Base-by-base conservation (phyloP, 2,797 vertebrate species). In the Gambelia wislizenii region DNA sequence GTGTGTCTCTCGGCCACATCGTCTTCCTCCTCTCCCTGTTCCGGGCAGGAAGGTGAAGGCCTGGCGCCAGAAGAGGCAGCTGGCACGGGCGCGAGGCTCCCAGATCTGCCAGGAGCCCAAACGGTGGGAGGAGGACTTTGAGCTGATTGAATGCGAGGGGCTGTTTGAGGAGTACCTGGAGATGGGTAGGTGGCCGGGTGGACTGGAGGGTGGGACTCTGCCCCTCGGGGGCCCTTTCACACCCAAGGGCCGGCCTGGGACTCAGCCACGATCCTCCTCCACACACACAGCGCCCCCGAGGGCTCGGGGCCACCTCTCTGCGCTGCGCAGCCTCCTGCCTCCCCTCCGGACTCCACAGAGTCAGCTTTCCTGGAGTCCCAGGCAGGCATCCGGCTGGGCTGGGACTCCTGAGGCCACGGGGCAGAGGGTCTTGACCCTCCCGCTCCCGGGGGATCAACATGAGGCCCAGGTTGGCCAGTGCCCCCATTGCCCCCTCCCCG, bases 91-190 rank as follows among this genome's bases (percentile, higher is more conserved):
- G 84, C 87, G 95, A 80, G 97, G 96, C 2, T 84, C 85, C 7
- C 95, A 96, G 90, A 84, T 90, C 1, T 87, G 94, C 33, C 95
- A 93, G 52, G 96, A 97, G 92, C 94, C 95, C 80, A 92, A 77
- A 64, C 85, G 93, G 18, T 98, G 98, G 97, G 97, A 98, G 91
- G 96, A 97, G 52, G 98, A 98, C 91, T 98, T 96, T 81, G 96
- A 98, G 90, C 95, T 98, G 89, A 96, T 97, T 3, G 93, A 97
- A 52, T 97, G 96, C 74, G 96, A 97, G 90, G 98, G 97, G 25
- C 96, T 98, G 64, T 98, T 98, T 85, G 97, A 98, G 22, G 98
- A 98, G 80, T 97, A 98, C 92, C 96, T 98, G 91, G 97, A 98
- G 95, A 98, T 98, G 95, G 98, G 98, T 97, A 86, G 97, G 95